phyloP scores from a whole-genome alignment of 2,113 vertebrate genomes.

The Tenebrosternarchus preto region DNA sequence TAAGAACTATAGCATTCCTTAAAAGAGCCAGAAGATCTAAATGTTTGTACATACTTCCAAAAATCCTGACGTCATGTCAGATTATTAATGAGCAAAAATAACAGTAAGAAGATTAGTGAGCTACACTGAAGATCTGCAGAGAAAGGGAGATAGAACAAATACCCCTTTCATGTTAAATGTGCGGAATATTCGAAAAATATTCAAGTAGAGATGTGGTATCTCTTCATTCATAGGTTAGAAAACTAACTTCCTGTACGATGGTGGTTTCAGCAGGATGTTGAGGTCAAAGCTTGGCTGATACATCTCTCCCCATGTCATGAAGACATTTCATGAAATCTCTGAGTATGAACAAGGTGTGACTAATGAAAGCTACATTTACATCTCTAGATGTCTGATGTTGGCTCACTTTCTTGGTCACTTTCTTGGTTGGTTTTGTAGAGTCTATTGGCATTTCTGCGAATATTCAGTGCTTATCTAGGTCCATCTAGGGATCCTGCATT shows the following conservation, averaged over 20 bases:
- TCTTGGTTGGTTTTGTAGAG: not conserved
- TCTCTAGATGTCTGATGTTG: not conserved
- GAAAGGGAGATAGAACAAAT: not conserved
- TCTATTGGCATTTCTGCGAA: not conserved
- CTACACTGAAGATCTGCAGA: not conserved
- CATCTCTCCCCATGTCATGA: slow-evolving; percentile 22
- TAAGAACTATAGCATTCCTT: not conserved
- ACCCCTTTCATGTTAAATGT: not conserved
- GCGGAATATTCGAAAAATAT: not conserved
- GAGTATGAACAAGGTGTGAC: slow-evolving; percentile 9
- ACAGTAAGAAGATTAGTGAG: not conserved
- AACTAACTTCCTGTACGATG: slow-evolving; percentile 12
- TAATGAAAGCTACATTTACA: not conserved
- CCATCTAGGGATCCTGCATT: not conserved
- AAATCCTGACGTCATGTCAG: not conserved
- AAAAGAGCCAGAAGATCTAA: not conserved
- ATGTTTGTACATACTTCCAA: not conserved
- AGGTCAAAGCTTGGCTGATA: slow-evolving; percentile 33
- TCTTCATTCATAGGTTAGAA: not conserved
- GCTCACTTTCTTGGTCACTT: too few species aligned
- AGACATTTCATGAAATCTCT: slow-evolving; percentile 31
- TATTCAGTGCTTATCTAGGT: not conserved
- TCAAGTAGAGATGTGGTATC: not conserved
- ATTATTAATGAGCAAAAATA: not conserved
- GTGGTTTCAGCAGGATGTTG: slow-evolving; percentile 47